Percentiles rank a stretch among this genome's conserved stretches.
Evolutionary conservation across 2,113 vertebrate genomes (phyloP).

Genomic region (Gracilinanus agilis): DNA sequence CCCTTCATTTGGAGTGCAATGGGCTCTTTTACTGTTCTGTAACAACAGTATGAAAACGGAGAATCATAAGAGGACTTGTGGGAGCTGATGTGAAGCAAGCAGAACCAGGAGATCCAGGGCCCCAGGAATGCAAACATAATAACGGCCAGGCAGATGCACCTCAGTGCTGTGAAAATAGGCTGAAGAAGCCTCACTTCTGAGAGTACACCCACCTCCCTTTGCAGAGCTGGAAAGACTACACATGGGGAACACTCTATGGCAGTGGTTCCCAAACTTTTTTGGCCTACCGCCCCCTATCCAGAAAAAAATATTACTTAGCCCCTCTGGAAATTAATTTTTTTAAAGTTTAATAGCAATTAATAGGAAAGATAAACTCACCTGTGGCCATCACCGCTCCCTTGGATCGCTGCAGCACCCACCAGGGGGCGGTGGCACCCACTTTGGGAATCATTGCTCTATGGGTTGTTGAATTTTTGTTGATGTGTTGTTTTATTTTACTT

Average conservation of each 20-base stretch:
- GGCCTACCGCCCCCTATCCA: too few species aligned
- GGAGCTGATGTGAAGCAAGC: not conserved
- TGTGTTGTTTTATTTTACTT: not conserved
- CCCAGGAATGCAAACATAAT: not conserved
- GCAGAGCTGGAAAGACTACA: not conserved
- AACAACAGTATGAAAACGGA: not conserved
- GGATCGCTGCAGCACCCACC: too few species aligned
- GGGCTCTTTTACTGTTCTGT: not conserved
- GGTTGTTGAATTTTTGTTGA: not conserved
- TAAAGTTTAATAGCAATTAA: too few species aligned
- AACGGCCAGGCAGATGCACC: not conserved
- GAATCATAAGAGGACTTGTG: not conserved
- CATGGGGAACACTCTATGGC: too few species aligned
- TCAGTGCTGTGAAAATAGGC: not conserved
- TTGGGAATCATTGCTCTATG: too few species aligned
- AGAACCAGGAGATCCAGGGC: not conserved
- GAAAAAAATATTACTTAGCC: too few species aligned
- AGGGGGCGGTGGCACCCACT: too few species aligned
- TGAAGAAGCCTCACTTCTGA: not conserved
- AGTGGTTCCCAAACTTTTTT: too few species aligned
- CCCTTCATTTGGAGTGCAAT: not conserved
- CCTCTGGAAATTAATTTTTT: too few species aligned
- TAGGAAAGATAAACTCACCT: too few species aligned
- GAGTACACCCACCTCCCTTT: too few species aligned
- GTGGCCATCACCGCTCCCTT: too few species aligned